These are phyloP conservation scores for Pipistrellus kuhlii DNA, from an alignment of 2,797 vertebrate species.

Conservation along the genomic window DNA sequence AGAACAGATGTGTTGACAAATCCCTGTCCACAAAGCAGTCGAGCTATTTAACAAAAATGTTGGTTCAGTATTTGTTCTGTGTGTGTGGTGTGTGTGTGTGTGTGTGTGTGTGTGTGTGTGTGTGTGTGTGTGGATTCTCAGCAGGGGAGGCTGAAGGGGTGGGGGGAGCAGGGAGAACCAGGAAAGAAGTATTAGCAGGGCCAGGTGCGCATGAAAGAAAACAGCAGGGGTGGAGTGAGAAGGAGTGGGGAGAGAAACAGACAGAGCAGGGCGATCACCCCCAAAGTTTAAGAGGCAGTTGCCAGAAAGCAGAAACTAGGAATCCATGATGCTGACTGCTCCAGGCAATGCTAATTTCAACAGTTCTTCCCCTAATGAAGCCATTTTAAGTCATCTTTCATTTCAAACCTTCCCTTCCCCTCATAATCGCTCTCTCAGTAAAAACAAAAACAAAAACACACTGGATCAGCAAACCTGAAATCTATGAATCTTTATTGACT, in stretches of 20 bases:
- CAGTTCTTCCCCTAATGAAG: not conserved
- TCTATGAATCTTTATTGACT: not conserved
- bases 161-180: not conserved
- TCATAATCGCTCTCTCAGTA: not conserved
- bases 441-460: not conserved
- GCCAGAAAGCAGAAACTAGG: constrained; percentile 33
- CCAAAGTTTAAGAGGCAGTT: not conserved
- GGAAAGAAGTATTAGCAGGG: constrained; percentile 38
- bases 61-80: constrained; percentile 76
- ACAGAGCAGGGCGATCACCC: not conserved
- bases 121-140: constrained; percentile 18
- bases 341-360: not conserved
- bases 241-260: not conserved
- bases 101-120: constrained; percentile 40
- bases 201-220: constrained; percentile 24
- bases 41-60: constrained; percentile 78
- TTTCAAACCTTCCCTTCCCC: not conserved
- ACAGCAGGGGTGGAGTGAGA: not conserved
- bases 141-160: not conserved
- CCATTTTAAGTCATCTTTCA: not conserved
- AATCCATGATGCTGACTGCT: not conserved
- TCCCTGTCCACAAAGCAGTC: constrained; percentile 77
- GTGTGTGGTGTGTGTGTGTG: not conserved
- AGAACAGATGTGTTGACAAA: constrained; percentile 82
- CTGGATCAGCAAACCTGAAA: not conserved